Evolutionary conservation across 2,113 vertebrate species (phyloP).

Genomic region (Poeciliopsis turrubarensis): DNA sequence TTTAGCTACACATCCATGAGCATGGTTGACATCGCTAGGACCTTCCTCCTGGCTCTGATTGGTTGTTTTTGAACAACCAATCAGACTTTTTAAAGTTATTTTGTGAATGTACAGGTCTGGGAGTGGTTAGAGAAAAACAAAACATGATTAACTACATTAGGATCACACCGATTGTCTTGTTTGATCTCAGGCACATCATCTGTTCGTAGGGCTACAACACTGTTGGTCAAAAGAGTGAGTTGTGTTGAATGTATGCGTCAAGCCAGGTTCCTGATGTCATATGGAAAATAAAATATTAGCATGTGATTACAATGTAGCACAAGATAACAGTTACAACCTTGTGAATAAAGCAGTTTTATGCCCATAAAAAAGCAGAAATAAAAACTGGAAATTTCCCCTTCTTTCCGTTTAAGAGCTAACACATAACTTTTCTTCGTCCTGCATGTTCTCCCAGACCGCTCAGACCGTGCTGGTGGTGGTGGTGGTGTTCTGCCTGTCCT

Average conservation of each 20-base stretch:
- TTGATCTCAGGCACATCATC: neutral
- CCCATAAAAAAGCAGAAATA: neutral
- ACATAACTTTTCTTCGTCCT: constrained; percentile 1
- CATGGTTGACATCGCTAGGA: no score
- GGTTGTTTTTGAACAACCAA: no score
- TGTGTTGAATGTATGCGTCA: neutral
- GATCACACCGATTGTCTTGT: neutral
- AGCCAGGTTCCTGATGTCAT: neutral
- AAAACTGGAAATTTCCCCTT: neutral
- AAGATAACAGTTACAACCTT: neutral
- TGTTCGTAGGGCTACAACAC: neutral
- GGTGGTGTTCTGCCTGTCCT: constrained; percentile 96
- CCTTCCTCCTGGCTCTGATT: no score
- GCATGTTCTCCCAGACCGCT: constrained; percentile 83
- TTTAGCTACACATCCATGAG: no score
- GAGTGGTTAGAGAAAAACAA: neutral
- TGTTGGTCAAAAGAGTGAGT: neutral
- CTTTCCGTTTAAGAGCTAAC: neutral
- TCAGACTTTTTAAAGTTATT: no score
- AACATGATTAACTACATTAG: neutral
- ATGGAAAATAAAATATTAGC: no score
- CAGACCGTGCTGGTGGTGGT: constrained; percentile 97
- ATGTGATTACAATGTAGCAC: neutral
- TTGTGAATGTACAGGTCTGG: no score
- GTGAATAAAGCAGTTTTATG: no score